A percentile compares a stretch with the other conserved stretches of the same genome.
phyloP scores from a whole-genome alignment of 2,888 invertebrate species.

The Cantharis nigra region DNA sequence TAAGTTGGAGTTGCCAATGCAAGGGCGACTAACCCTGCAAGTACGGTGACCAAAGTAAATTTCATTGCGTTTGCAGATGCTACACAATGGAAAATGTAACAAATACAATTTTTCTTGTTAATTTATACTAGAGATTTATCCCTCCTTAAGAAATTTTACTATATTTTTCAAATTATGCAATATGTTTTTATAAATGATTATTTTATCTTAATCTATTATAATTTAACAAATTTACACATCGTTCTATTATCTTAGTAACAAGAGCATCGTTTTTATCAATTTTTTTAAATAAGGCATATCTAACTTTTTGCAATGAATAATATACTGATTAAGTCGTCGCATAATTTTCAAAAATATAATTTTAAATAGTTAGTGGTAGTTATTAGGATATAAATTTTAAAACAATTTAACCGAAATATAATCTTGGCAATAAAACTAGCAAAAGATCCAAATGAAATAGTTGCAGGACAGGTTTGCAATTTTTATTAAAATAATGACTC shows the following conservation, averaged over 20 bases:
- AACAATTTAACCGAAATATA: too few relatives aligned
- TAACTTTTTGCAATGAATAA: not conserved
- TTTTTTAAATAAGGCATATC: not conserved
- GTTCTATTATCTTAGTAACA: not conserved
- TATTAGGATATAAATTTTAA: too few relatives aligned
- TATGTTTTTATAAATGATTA: not conserved
- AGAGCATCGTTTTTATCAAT: not conserved
- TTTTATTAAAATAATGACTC: too few relatives aligned
- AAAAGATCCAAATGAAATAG: too few relatives aligned
- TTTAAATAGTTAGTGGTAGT: too few relatives aligned
- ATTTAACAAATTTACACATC: not conserved
- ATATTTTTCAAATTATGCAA: not conserved
- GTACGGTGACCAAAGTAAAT: conserved; percentile 19
- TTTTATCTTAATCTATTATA: not conserved
- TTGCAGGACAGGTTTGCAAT: too few relatives aligned
- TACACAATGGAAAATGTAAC: conserved; percentile 10
- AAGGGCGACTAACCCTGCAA: conserved; percentile 28
- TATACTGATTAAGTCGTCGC: not conserved
- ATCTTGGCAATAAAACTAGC: too few relatives aligned
- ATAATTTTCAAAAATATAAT: too few relatives aligned
- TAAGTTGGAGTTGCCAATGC: conserved; percentile 50
- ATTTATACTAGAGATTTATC: conserved; percentile 7
- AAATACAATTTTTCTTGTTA: not conserved
- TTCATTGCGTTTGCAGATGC: conserved; percentile 28
- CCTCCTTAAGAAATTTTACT: conserved; percentile 36